Percentiles rank a stretch among this genome's conserved stretches.
phyloP scores from a whole-genome alignment of 2,888 invertebrate genomes.

The Coronaproctus castanopsis region DNA sequence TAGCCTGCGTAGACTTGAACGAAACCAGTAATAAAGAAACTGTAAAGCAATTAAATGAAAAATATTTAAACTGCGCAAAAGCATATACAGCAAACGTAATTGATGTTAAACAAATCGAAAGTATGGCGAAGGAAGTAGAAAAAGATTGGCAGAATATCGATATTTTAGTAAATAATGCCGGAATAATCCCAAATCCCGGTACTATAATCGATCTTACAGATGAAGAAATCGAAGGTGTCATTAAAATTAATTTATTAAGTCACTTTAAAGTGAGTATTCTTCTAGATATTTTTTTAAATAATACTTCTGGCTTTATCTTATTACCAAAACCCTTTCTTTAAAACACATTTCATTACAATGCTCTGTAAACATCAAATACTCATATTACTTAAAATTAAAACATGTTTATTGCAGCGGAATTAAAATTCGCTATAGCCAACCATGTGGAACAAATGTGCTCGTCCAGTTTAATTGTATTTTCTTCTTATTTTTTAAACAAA shows the following conservation, averaged over 20 bases:
- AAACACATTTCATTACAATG: too few species aligned
- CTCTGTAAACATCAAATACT: too few species aligned
- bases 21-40: conserved; percentile 13
- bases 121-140: conserved; percentile 12
- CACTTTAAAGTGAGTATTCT: conserved; percentile 17
- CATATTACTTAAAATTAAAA: too few species aligned
- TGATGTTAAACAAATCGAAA: conserved; percentile 10
- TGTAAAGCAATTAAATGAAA: conserved; percentile 3
- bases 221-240: conserved; percentile 12
- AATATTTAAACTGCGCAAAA: conserved; percentile 3
- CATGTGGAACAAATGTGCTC: too few species aligned
- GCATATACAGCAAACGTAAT: conserved; percentile 18
- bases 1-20: conserved; percentile 17
- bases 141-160: conserved; percentile 17
- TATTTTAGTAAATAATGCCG: conserved; percentile 19
- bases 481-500: too few species aligned
- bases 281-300: background rate
- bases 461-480: too few species aligned
- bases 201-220: conserved; percentile 13
- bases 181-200: conserved; percentile 13
- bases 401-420: too few species aligned
- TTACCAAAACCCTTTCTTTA: too few species aligned
- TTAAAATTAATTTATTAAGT: conserved; percentile 18
- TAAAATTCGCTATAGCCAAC: too few species aligned
- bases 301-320: too few species aligned